phyloP scores from a whole-genome alignment of 1,140 invertebrate species.

The Tigriopus japonicus region DNA sequence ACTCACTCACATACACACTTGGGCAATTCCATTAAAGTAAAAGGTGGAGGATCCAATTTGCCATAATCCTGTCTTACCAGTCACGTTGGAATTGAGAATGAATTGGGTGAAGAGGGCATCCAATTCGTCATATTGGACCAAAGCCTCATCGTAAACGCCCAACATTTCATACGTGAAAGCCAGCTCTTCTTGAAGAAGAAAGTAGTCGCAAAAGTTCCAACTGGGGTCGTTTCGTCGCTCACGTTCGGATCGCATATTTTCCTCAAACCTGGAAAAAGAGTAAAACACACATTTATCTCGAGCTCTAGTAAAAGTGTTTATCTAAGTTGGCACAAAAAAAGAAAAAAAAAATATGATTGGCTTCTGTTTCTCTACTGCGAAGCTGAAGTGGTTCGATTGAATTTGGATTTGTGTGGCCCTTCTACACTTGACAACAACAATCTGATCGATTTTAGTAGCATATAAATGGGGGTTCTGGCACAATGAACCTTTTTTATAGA shows the following conservation, averaged over 20 bases:
- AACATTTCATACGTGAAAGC: constrained; percentile 87
- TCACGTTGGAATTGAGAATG: constrained; percentile 70
- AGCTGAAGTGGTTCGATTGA: too few relatives aligned
- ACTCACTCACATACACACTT: too few relatives aligned
- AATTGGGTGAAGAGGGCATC: constrained; percentile 94
- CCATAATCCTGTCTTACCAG: constrained; percentile 31
- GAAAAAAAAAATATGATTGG: constrained; percentile 7
- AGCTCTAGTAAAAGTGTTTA: not conserved
- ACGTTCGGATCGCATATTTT: constrained; percentile 66
- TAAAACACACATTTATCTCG: too few relatives aligned
- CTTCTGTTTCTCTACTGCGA: not conserved
- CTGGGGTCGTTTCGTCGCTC: constrained; percentile 70
- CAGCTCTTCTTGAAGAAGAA: constrained; percentile 61
- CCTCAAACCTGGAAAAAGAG: constrained; percentile 63
- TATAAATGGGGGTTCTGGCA: too few relatives aligned
- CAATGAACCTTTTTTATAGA: too few relatives aligned
- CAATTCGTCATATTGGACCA: constrained; percentile 91
- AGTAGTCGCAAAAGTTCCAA: constrained; percentile 85
- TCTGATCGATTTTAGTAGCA: too few relatives aligned
- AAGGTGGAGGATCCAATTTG: too few relatives aligned
- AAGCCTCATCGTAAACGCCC: constrained; percentile 74
- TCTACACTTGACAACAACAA: too few relatives aligned
- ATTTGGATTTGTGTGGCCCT: too few relatives aligned
- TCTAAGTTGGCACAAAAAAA: constrained; percentile 16
- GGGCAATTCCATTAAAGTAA: too few relatives aligned